Percentiles rank a stretch among this genome's conserved stretches.
These are phyloP conservation scores for Dynastes hyllus DNA, from an alignment of 2,888 invertebrate species.

Conservation along the genomic window DNA sequence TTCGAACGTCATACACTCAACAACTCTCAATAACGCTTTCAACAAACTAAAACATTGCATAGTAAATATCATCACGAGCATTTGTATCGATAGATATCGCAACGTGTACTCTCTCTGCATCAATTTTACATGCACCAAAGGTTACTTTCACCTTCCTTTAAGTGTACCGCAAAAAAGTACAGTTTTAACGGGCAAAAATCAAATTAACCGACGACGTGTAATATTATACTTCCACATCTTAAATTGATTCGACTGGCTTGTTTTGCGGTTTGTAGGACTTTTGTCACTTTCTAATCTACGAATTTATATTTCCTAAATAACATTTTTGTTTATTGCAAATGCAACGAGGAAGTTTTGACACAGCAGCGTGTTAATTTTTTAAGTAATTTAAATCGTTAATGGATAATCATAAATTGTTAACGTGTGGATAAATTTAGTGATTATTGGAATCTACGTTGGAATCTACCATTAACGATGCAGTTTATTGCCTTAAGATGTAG, in stretches of 20 bases:
- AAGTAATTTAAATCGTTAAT: too few relatives aligned
- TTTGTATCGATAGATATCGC: background rate
- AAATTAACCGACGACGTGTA: conserved; percentile 13
- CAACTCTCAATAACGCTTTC: background rate
- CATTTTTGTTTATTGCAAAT: background rate
- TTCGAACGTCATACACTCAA: background rate
- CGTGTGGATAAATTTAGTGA: too few relatives aligned
- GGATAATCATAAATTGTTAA: too few relatives aligned
- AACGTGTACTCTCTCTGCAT: conserved; percentile 19
- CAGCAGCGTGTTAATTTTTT: background rate
- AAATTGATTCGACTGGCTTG: conserved; percentile 33
- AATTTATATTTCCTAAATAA: background rate
- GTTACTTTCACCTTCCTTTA: conserved; percentile 11
- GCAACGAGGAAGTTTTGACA: background rate
- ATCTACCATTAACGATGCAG: too few relatives aligned
- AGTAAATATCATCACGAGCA: background rate
- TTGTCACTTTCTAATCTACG: conserved; percentile 39
- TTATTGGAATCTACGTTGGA: too few relatives aligned
- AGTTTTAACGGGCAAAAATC: conserved; percentile 34
- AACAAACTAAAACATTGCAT: background rate
- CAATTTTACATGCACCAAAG: conserved; percentile 25
- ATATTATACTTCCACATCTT: conserved; percentile 23
- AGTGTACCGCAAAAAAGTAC: conserved; percentile 1
- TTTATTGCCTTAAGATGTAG: too few relatives aligned
- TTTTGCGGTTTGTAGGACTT: conserved; percentile 20